Conservation (phyloP, 2,797 vertebrate genomes). For the Pelobates cultripes region DNA sequence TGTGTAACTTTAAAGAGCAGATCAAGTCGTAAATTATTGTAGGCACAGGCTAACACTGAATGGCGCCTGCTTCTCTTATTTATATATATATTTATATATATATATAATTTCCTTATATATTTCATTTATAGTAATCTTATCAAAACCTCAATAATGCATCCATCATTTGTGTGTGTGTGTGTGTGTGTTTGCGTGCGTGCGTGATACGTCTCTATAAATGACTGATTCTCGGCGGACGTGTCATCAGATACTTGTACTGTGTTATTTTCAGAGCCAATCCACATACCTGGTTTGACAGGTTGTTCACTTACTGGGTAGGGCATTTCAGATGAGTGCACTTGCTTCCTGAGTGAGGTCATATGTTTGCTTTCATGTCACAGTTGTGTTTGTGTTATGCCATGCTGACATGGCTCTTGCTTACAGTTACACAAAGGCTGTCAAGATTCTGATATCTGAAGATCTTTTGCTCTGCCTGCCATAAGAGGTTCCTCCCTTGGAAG, state of each 20-base stretch:
- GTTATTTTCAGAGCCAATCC: background rate
- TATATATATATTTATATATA: no score
- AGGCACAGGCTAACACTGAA: no score
- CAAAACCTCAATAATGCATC: no score
- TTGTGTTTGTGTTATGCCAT: conserved; percentile 8
- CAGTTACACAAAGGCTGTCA: conserved; percentile 6
- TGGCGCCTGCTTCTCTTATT: no score
- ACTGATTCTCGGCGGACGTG: no score
- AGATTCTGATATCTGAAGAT: background rate
- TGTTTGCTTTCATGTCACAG: conserved; percentile 40
- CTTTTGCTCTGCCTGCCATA: conserved; percentile 1
- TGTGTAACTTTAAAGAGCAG: no score
- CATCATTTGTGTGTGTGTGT: no score
- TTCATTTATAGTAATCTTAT: no score
- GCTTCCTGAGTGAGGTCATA: conserved; percentile 33
- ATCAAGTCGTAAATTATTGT: no score
- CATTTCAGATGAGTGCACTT: conserved; percentile 27
- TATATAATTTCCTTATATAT: no score
- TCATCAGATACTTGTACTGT: background rate
- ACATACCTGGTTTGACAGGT: conserved; percentile 50
- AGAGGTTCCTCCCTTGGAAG: background rate
- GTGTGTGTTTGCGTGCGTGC: no score
- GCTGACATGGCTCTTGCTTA: conserved; percentile 2
- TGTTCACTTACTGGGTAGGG: conserved; percentile 35
- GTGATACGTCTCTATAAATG: no score